These are phyloP conservation scores for Monodelphis domestica DNA, from an alignment of 2,797 vertebrate species.

Conservation along the genomic window DNA sequence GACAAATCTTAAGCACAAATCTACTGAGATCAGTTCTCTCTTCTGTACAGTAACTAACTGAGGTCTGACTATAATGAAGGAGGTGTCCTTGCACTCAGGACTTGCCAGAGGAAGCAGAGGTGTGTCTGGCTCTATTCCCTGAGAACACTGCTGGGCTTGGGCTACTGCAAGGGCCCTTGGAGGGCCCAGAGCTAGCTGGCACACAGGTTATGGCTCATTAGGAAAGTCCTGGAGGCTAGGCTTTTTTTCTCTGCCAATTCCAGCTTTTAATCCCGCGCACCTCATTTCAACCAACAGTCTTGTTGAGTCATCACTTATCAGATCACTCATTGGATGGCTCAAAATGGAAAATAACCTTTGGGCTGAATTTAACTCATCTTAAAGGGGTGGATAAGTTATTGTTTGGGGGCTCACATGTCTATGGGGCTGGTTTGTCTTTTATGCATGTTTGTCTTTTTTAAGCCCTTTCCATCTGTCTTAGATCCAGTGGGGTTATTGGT, in stretches of 20 bases:
- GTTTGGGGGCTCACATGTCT: not conserved
- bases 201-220: not conserved
- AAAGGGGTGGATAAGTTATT: not conserved
- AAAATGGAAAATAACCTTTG: not conserved
- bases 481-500: too few relatives aligned
- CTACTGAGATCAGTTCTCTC: not conserved
- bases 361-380: not conserved
- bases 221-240: conserved; percentile 13
- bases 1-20: not conserved
- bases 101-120: not conserved
- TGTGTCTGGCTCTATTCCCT: not conserved
- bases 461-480: too few relatives aligned
- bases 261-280: not conserved
- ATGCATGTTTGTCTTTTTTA: too few relatives aligned
- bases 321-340: not conserved
- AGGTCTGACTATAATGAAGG: not conserved
- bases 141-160: not conserved
- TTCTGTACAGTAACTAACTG: not conserved
- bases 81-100: not conserved
- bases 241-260: not conserved
- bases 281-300: not conserved
- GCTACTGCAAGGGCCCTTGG: not conserved
- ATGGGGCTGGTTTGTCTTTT: not conserved
- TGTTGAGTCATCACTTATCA: not conserved
- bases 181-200: too few relatives aligned